Evolutionary conservation across 2,113 vertebrate species (phyloP).

Genomic region (Chrysochloris asiatica): DNA sequence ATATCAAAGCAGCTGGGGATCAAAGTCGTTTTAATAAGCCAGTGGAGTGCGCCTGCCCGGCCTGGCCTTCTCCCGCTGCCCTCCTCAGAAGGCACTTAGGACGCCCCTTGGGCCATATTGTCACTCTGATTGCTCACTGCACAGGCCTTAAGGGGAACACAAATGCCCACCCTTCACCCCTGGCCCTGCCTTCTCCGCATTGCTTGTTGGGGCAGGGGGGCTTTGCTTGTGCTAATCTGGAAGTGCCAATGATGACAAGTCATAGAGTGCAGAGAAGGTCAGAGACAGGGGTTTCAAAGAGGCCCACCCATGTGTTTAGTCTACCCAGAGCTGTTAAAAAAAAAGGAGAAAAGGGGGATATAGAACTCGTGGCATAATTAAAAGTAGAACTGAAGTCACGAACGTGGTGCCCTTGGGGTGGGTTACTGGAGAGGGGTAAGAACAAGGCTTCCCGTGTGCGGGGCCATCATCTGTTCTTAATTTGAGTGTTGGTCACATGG

Average conservation of each 20-base stretch:
- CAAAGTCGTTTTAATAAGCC: slow-evolving; percentile 99
- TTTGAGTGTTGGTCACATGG: not conserved
- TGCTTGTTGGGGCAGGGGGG: slow-evolving; percentile 80
- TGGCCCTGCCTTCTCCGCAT: slow-evolving; percentile 75
- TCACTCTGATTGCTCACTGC: slow-evolving; percentile 96
- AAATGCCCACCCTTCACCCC: slow-evolving; percentile 80
- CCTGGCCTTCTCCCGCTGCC: slow-evolving; percentile 91
- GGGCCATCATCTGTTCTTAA: not conserved
- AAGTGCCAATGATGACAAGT: not conserved
- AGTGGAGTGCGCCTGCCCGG: slow-evolving; percentile 93
- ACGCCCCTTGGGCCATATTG: slow-evolving; percentile 94
- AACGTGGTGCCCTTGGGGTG: not conserved
- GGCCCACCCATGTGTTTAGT: fast-evolving
- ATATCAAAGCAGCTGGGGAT: slow-evolving; percentile 99
- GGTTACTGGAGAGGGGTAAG: not conserved
- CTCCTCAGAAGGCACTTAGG: slow-evolving; percentile 93
- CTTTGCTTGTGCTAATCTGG: slow-evolving; percentile 73
- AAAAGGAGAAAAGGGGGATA: not conserved
- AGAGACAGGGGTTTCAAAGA: not conserved
- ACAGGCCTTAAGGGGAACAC: slow-evolving; percentile 90
- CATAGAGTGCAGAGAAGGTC: not conserved
- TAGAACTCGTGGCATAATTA: not conserved
- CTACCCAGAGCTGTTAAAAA: not conserved
- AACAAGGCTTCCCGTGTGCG: not conserved
- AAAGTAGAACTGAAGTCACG: not conserved